phyloP scores from a whole-genome alignment of 2,113 vertebrate genomes.

The Platanista minor region DNA sequence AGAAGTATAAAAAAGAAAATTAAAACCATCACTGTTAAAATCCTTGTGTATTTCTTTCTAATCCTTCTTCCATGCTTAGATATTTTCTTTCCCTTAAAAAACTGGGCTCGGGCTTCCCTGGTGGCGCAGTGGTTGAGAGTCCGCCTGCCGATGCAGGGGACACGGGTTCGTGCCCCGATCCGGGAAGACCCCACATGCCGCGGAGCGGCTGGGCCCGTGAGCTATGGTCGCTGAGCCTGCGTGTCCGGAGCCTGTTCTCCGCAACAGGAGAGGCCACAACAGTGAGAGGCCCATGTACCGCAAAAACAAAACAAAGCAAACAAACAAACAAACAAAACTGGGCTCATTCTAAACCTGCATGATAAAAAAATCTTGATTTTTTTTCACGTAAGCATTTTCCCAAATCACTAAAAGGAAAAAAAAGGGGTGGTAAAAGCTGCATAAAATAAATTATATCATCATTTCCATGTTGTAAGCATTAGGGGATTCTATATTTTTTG shows the following conservation, averaged over 20 bases:
- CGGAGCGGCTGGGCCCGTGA: too few species aligned
- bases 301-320: too few species aligned
- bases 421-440: not conserved
- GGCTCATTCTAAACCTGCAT: not conserved
- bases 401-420: not conserved
- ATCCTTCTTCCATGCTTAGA: constrained; percentile 37
- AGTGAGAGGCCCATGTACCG: too few species aligned
- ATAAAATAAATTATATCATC: not conserved
- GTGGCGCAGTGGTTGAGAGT: too few species aligned
- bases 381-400: not conserved
- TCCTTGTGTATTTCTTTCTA: constrained; percentile 2
- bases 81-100: constrained; percentile 13
- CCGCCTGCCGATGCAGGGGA: too few species aligned
- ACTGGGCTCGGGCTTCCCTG: not conserved
- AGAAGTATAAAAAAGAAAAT: constrained; percentile 46
- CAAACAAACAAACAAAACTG: too few species aligned
- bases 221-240: too few species aligned
- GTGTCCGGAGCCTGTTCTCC: too few species aligned
- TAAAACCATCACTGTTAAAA: constrained; percentile 44
- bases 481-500: not conserved
- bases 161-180: too few species aligned
- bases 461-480: not conserved
- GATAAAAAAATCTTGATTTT: not conserved
- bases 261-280: too few species aligned
- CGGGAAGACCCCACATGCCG: too few species aligned